Evolutionary conservation across 2,113 vertebrate species (phyloP).

Genomic region (Australoheros scitulus): DNA sequence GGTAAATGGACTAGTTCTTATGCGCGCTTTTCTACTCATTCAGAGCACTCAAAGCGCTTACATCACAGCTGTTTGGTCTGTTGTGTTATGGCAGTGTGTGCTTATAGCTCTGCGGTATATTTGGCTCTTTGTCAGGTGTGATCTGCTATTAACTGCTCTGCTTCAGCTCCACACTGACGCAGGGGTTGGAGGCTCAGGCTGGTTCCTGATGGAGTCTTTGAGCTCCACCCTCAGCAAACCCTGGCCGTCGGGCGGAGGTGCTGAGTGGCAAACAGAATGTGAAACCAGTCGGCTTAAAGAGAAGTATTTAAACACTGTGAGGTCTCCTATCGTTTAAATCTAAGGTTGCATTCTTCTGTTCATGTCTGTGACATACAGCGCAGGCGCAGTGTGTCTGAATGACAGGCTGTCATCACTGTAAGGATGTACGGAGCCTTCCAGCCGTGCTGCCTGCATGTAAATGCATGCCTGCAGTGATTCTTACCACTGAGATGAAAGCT

Average conservation of each 20-base stretch:
- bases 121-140: fast-evolving
- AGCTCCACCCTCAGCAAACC: background rate
- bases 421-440: no score
- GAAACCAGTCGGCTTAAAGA: background rate
- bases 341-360: no score
- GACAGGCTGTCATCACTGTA: background rate
- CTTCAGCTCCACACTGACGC: background rate
- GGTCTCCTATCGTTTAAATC: background rate
- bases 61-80: background rate
- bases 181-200: background rate
- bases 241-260: background rate
- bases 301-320: background rate
- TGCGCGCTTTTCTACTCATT: no score
- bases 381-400: background rate
- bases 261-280: background rate
- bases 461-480: no score
- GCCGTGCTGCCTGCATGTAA: no score
- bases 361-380: no score
- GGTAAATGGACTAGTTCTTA: no score
- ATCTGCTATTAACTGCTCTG: no score
- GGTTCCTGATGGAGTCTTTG: background rate
- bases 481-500: background rate
- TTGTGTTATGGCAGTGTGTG: background rate
- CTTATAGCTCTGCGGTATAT: no score
- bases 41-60: no score